Percentiles rank a stretch among this genome's conserved stretches.
phyloP scores from a whole-genome alignment of 2,888 invertebrate genomes.

The Synanthedon myopaeformis region DNA sequence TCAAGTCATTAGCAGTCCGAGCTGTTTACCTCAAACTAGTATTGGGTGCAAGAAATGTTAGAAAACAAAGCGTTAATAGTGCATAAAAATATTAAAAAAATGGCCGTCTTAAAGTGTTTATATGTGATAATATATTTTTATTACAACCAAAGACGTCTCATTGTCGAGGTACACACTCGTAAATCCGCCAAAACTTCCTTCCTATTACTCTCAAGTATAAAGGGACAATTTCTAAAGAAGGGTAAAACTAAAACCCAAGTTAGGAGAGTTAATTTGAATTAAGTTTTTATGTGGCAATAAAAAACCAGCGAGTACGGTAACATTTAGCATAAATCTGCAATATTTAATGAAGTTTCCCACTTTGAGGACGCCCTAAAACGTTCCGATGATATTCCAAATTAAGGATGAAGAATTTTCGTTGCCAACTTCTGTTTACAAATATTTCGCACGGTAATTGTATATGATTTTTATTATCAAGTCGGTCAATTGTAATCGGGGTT shows the following conservation, averaged over 20 bases:
- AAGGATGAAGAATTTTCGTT: no score
- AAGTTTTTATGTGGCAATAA: slow-evolving; percentile 41
- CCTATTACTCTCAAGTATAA: slow-evolving; percentile 12
- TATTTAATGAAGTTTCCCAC: slow-evolving; percentile 41
- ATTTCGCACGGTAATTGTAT: no score
- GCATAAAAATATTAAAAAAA: no score
- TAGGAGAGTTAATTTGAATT: slow-evolving; percentile 56
- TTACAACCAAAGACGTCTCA: not conserved
- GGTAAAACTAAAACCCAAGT: slow-evolving; percentile 20
- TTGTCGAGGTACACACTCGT: not conserved
- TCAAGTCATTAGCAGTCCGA: no score
- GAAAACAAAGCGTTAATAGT: no score
- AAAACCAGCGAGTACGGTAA: slow-evolving; percentile 23
- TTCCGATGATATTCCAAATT: slow-evolving; percentile 24
- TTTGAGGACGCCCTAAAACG: slow-evolving; percentile 26
- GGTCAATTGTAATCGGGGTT: no score
- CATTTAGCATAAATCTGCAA: slow-evolving; percentile 58
- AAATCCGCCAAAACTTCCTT: slow-evolving; percentile 8
- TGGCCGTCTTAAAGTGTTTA: no score
- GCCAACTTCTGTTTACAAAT: no score
- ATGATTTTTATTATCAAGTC: no score
- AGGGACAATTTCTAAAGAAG: slow-evolving; percentile 16
- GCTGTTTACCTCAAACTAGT: no score
- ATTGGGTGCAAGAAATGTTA: no score
- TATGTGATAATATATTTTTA: no score